Evolutionary conservation across 2,888 invertebrate genomes (phyloP).

Genomic region (Stramonita haemastoma): DNA sequence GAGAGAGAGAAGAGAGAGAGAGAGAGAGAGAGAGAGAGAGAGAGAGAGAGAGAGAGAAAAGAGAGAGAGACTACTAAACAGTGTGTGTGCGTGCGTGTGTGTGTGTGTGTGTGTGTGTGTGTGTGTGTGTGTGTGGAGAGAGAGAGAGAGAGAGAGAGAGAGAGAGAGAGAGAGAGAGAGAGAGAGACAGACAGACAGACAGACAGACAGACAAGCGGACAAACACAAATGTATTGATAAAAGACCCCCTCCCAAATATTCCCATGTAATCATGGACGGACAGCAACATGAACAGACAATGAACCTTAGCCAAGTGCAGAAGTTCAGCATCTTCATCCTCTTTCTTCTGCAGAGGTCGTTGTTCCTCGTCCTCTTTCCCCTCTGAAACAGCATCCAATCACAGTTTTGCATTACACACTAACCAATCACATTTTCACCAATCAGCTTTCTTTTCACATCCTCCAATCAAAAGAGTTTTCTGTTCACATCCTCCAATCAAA

Average conservation of each 20-base stretch:
- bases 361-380: conserved; percentile 49
- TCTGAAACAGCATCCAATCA: conserved; percentile 44
- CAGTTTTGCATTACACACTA: neutral
- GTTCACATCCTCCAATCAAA: too few species aligned
- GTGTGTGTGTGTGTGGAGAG: too few species aligned
- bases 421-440: neutral
- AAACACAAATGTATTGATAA: neutral
- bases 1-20: conserved; percentile 14
- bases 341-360: conserved; percentile 35
- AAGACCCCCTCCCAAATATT: neutral
- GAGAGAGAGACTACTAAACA: neutral
- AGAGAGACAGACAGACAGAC: neutral
- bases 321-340: conserved; percentile 45
- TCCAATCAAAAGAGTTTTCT: too few species aligned
- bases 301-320: conserved; percentile 51
- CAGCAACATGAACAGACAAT: neutral
- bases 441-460: too few species aligned
- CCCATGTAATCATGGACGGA: neutral
- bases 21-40: too few species aligned
- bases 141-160: neutral
- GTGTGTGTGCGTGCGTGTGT: too few species aligned
- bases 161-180: neutral
- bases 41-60: too few species aligned
- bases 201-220: neutral
- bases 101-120: too few species aligned